phyloP scores from a whole-genome alignment of 23 tunicate genomes.

The Oikopleura vanhoeffeni region DNA sequence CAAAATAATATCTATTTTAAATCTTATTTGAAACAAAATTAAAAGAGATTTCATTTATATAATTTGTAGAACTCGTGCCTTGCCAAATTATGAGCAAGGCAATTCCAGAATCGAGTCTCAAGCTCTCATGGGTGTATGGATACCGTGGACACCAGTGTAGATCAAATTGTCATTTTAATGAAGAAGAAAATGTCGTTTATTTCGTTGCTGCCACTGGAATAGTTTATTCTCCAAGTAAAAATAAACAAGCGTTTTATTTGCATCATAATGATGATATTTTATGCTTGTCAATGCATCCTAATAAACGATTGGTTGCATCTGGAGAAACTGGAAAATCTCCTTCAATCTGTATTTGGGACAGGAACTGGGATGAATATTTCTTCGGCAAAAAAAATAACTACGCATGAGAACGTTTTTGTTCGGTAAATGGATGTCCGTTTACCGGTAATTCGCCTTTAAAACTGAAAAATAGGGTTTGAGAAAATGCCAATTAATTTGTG shows the following conservation, averaged over 20 bases:
- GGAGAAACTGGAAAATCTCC: conserved; percentile 93
- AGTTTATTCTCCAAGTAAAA: conserved; percentile 31
- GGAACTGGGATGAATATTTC: too few relatives aligned
- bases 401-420: too few relatives aligned
- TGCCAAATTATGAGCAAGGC: conserved; percentile 36
- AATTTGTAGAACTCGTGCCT: too few relatives aligned
- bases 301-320: conserved; percentile 42
- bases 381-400: too few relatives aligned
- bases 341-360: conserved; percentile 67
- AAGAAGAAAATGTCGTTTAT: conserved; percentile 42
- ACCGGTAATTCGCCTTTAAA: too few relatives aligned
- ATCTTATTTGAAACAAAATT: too few relatives aligned
- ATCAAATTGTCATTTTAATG: conserved; percentile 48
- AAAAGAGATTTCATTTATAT: too few relatives aligned
- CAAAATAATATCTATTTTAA: too few relatives aligned
- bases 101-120: conserved; percentile 49
- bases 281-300: conserved; percentile 62
- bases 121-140: conserved; percentile 88
- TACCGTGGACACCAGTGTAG: conserved; percentile 94
- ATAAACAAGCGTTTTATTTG: conserved; percentile 49
- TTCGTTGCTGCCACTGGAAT: conserved; percentile 95
- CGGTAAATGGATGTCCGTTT: too few relatives aligned
- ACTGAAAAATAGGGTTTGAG: too few relatives aligned
- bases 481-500: too few relatives aligned
- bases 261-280: conserved; percentile 94